A percentile compares a stretch with the other conserved stretches of the same genome.
Evolutionary conservation across 2,797 vertebrate genomes (phyloP).

Genomic region (Anisognathus igniventris): DNA sequence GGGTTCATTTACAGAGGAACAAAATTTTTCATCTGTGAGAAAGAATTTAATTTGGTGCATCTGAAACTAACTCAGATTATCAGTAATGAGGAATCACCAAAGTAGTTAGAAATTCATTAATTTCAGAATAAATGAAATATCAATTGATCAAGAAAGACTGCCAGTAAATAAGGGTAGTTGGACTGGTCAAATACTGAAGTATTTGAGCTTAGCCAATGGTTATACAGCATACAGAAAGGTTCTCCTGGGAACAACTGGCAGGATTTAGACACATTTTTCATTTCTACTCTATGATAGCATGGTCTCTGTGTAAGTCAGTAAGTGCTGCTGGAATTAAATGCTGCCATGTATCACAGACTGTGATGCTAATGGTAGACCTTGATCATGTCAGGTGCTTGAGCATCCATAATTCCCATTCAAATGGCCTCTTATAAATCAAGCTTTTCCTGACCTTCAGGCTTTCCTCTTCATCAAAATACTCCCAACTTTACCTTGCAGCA

Average conservation of each 20-base stretch:
- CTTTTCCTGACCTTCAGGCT: not conserved
- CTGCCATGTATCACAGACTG: not conserved
- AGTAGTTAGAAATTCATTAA: not conserved
- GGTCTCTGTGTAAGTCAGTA: not conserved
- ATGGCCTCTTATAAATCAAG: conserved; percentile 21
- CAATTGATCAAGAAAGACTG: not conserved
- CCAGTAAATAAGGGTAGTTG: not conserved
- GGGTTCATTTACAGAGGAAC: not conserved
- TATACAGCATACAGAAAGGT: not conserved
- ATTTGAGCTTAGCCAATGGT: not conserved
- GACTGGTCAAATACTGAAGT: not conserved
- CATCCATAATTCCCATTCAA: conserved; percentile 2
- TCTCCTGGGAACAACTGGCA: not conserved
- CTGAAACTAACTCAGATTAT: not conserved
- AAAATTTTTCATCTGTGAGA: not conserved
- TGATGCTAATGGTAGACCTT: not conserved
- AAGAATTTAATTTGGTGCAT: not conserved
- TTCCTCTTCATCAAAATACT: not conserved
- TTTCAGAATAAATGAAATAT: not conserved
- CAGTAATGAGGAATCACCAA: not conserved
- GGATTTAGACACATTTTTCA: not conserved
- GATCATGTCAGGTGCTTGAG: not conserved
- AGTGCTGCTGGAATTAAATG: not conserved
- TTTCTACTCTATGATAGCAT: not conserved
- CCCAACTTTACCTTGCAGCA: conserved; percentile 74